Evolutionary conservation across 2,797 vertebrate genomes (phyloP), one percentile per base, ranked within the genome.

Genomic region (Luscinia luscinia): DNA sequence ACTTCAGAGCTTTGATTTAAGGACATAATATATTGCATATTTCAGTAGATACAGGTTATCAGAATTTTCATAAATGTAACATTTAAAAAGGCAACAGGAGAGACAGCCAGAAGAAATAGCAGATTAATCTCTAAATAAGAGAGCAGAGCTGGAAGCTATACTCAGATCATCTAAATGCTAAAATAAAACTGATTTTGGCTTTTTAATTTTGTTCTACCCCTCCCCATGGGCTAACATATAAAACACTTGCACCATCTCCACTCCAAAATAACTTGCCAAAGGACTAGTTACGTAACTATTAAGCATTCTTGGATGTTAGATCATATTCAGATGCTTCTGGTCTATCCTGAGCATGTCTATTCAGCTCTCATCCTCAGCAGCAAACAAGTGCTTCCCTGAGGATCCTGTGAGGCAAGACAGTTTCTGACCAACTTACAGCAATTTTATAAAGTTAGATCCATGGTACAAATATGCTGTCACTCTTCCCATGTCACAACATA

Each of bases 31-130:
- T 57, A 75, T 46, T 76, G 52, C 27, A 36, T 62, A 74, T 77
- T 87, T 92, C 69, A 46, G 49, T 48, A 83, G 34, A 15, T 54
- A 67, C 17, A 51, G 20, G 36, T 91, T 64, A 93, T 19, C 28
- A 80, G 21, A 77, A 87, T 77, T 92, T 80, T 77, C 89, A 74
- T 85, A 93, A 80, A 67, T 57, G n/a, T 45, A 41, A 89, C 11
- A 9, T 64, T 89, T 80, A 64, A 93, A 83, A 64, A 85, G 49
- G 48, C 36, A 81, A 68, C 26, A 63, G 55, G 27, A 85, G 43
- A 69, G 26, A 79, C 48, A 85, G 45, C n/a, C n/a, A 7, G 34
- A 80, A 89, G 63, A 76, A 94, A 69, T 1, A 70, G 62, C 23
- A 91, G 41, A 61, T 40, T 70, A 17, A 41, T 54, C 28, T 64